Evolutionary conservation across 2,888 invertebrate genomes (phyloP).

Genomic region (Artemia sinica): DNA sequence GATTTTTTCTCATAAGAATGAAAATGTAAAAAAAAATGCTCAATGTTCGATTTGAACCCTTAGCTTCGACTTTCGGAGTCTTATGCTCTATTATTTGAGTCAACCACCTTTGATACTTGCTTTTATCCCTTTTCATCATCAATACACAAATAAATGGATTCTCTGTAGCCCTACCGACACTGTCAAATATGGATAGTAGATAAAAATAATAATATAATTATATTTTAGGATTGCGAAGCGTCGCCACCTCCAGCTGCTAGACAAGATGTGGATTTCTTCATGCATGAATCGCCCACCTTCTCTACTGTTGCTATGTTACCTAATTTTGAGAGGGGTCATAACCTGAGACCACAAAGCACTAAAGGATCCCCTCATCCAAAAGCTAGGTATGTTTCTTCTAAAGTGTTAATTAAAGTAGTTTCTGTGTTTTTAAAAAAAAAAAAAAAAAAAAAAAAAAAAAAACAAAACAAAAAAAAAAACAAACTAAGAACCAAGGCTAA

Average conservation of each 20-base stretch:
- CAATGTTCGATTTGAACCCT: too few relatives aligned
- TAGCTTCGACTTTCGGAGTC: too few relatives aligned
- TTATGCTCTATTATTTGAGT: too few relatives aligned
- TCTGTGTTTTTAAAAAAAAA: not conserved
- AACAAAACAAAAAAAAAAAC: not conserved
- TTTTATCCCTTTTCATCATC: too few relatives aligned
- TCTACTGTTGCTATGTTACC: not conserved
- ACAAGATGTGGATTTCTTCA: conserved; percentile 70
- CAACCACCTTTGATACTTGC: too few relatives aligned
- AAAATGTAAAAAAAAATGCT: too few relatives aligned
- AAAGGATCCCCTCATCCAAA: conserved; percentile 10
- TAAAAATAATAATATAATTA: not conserved
- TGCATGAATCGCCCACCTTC: conserved; percentile 33
- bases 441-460: not conserved
- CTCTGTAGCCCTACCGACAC: too few relatives aligned
- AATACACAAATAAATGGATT: too few relatives aligned
- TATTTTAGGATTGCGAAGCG: conserved; percentile 59
- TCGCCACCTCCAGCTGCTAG: conserved; percentile 61
- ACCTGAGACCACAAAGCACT: not conserved
- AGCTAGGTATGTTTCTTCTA: not conserved
- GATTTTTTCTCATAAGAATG: too few relatives aligned
- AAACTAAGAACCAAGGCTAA: not conserved
- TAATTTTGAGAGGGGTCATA: not conserved
- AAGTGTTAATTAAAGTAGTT: not conserved
- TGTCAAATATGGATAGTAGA: too few relatives aligned